Evolutionary conservation across 2,888 invertebrate genomes (phyloP).

Genomic region (Colletes collaris): DNA sequence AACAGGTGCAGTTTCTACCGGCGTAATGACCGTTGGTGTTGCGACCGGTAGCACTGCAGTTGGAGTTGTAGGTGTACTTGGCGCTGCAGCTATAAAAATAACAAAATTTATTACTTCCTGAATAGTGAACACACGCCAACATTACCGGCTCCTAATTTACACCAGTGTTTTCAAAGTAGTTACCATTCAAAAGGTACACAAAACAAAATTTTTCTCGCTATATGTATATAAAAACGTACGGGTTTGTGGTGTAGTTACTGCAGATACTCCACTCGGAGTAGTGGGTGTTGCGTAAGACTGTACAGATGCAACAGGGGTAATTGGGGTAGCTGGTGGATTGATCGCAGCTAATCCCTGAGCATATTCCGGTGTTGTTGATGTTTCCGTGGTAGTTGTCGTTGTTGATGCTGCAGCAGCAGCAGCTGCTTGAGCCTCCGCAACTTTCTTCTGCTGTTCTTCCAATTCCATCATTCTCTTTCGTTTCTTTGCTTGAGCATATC

Average conservation of each 20-base stretch:
- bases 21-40: constrained; percentile 75
- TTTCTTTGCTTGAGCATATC: constrained; percentile 93
- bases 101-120: constrained; percentile 17
- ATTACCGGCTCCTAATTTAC: background rate
- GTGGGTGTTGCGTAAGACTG: constrained; percentile 76
- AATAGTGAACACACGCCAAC: background rate
- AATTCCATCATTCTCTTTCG: constrained; percentile 91
- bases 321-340: constrained; percentile 84
- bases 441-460: constrained; percentile 87
- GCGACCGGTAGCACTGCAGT: constrained; percentile 74
- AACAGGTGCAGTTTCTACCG: constrained; percentile 76
- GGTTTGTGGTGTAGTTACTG: constrained; percentile 73
- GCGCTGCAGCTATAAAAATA: constrained; percentile 72
- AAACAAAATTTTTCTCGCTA: no score
- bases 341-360: constrained; percentile 90
- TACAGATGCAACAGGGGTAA: constrained; percentile 64
- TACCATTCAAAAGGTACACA: no score
- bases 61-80: constrained; percentile 75
- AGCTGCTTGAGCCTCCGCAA: constrained; percentile 84
- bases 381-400: constrained; percentile 75
- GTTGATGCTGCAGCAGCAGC: constrained; percentile 78
- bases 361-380: constrained; percentile 90
- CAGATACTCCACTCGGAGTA: constrained; percentile 74
- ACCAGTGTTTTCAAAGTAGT: no score
- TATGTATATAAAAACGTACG: constrained; percentile 65